Percentiles rank a stretch among this genome's conserved stretches.
phyloP scores from a whole-genome alignment of 2,797 vertebrate genomes.

The Dermochelys coriacea region DNA sequence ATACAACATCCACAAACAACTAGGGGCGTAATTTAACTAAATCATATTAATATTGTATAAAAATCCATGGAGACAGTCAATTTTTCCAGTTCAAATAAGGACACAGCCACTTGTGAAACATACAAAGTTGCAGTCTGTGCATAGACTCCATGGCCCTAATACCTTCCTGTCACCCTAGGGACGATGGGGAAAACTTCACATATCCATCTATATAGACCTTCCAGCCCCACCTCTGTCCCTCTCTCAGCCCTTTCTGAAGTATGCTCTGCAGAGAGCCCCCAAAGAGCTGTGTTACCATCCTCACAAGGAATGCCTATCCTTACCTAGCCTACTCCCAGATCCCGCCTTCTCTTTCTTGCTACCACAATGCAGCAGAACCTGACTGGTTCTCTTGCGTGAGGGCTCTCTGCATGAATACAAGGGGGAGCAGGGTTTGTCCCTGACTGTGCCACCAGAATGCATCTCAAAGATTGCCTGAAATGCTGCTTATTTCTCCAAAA shows the following conservation, averaged over 20 bases:
- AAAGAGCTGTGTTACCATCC: background rate
- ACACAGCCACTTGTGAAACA: background rate
- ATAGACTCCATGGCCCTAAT: background rate
- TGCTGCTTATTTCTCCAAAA: background rate
- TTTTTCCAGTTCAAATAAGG: background rate
- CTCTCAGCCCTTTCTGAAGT: background rate
- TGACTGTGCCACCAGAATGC: background rate
- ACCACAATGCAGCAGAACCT: background rate
- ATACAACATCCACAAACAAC: background rate
- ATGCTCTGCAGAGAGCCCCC: background rate
- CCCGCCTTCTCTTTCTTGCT: background rate
- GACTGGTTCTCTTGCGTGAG: background rate
- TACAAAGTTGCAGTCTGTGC: background rate
- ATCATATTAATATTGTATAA: background rate
- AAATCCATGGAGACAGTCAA: background rate
- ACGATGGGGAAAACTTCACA: no score
- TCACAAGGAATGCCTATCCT: background rate
- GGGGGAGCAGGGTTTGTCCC: background rate
- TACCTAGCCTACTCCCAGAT: background rate
- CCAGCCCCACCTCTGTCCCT: no score
- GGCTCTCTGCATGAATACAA: background rate
- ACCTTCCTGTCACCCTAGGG: no score
- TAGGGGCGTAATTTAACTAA: background rate
- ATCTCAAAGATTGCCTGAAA: background rate
- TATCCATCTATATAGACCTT: no score